Evolutionary conservation across 2,113 vertebrate species (phyloP).

Genomic region (Ictidomys tridecemlineatus): DNA sequence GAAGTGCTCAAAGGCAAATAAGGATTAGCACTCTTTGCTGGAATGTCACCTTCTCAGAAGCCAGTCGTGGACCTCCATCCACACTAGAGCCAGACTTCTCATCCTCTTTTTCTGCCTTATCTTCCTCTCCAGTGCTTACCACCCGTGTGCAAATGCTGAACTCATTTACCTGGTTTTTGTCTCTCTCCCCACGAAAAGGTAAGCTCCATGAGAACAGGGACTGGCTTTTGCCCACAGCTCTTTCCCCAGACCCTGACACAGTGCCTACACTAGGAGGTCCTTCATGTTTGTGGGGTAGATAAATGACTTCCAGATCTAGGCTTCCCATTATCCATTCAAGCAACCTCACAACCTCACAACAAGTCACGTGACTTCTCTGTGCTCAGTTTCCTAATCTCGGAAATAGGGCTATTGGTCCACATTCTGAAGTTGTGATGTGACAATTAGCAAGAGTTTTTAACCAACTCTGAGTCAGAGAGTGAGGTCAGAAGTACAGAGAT

Average conservation of each 20-base stretch:
- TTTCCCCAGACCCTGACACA: neutral
- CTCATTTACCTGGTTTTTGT: neutral
- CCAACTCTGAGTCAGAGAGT: neutral
- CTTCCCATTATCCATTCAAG: neutral
- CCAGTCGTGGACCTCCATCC: neutral
- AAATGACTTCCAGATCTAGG: neutral
- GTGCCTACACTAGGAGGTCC: neutral
- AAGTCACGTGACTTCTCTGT: neutral
- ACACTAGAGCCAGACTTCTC: accelerated
- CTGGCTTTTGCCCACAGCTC: neutral
- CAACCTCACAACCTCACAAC: neutral
- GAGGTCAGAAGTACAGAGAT: neutral
- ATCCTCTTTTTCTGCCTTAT: too few species aligned
- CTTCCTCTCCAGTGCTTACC: neutral
- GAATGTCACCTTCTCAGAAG: neutral
- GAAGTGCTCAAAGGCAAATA: neutral
- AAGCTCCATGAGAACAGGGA: neutral
- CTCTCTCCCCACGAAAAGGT: neutral
- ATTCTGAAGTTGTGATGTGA: neutral
- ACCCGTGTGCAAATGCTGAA: accelerated
- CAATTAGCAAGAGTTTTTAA: neutral
- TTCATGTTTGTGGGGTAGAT: neutral
- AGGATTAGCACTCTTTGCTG: neutral
- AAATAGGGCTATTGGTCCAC: neutral
- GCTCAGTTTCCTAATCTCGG: neutral